phyloP scores from a whole-genome alignment of 37 sponge, comb jelly and placozoan species.

The Dysidea cf. avara region DNA sequence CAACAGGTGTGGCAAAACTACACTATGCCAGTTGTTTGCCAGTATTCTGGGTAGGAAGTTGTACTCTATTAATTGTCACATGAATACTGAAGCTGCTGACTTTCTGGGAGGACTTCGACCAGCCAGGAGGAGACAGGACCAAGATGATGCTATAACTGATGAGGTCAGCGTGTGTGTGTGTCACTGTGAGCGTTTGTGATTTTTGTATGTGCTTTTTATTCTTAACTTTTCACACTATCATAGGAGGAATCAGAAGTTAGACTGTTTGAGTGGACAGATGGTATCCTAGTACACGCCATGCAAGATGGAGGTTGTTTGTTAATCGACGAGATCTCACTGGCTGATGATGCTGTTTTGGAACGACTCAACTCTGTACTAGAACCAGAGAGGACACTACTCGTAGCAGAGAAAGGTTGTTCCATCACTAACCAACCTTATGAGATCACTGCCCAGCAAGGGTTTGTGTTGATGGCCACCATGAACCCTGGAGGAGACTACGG shows the following conservation, averaged over 20 bases:
- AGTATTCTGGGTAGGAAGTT: slow-evolving; percentile 43
- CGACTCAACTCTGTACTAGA: slow-evolving; percentile 96
- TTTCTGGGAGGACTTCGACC: slow-evolving; percentile 96
- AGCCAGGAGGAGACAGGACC: slow-evolving; percentile 37
- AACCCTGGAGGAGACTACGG: slow-evolving; percentile 99
- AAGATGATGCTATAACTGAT: too few species aligned
- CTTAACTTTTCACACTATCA: not conserved
- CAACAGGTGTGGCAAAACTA: slow-evolving; percentile 94
- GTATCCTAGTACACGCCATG: slow-evolving; percentile 91
- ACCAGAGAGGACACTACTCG: slow-evolving; percentile 83
- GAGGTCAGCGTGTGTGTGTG: slow-evolving; percentile 27
- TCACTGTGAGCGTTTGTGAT: not conserved
- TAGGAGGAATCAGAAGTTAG: slow-evolving; percentile 14
- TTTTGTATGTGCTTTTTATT: not conserved
- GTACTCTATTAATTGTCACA: slow-evolving; percentile 92
- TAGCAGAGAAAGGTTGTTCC: slow-evolving; percentile 80
- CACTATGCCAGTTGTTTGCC: slow-evolving; percentile 84
- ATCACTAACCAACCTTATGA: slow-evolving; percentile 39
- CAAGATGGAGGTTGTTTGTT: slow-evolving; percentile 71
- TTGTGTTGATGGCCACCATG: slow-evolving; percentile 92
- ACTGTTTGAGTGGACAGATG: slow-evolving; percentile 98
- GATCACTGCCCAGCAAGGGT: slow-evolving; percentile 72
- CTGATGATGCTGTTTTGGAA: slow-evolving; percentile 98
- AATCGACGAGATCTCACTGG: slow-evolving; percentile 98
- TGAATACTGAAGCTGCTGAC: slow-evolving; percentile 98